Evolutionary conservation across 2,113 vertebrate species (phyloP).

Genomic region (Ammospiza nelsoni): DNA sequence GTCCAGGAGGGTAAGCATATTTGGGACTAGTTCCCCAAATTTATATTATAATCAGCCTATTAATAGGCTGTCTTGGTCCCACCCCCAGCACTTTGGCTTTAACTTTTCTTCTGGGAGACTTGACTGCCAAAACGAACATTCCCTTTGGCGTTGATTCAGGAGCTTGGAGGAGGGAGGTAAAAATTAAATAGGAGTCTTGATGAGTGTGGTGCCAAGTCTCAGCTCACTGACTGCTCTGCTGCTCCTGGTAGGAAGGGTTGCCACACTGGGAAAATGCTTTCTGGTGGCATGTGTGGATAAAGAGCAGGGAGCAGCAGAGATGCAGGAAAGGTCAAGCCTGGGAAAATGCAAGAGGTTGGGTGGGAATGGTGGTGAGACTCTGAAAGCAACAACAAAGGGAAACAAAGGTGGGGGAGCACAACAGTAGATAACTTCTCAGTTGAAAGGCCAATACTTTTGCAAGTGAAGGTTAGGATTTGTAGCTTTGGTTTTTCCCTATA

Average conservation of each 20-base stretch:
- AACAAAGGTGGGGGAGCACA: background rate
- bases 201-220: background rate
- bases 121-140: background rate
- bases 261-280: background rate
- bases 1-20: conserved; percentile 39
- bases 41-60: conserved; percentile 47
- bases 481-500: background rate
- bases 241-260: background rate
- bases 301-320: background rate
- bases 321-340: background rate
- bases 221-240: background rate
- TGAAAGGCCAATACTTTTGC: background rate
- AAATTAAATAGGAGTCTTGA: background rate
- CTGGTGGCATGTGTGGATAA: background rate
- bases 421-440: background rate
- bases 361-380: background rate
- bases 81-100: conserved; percentile 35
- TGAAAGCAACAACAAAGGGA: background rate
- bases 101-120: conserved; percentile 39
- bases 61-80: conserved; percentile 48
- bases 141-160: conserved; percentile 31
- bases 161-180: background rate
- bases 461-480: background rate
- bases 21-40: conserved; percentile 50
- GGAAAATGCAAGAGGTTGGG: background rate